Conservation (phyloP, 2,113 vertebrate species). For the Telmatochromis brachygnathus region DNA sequence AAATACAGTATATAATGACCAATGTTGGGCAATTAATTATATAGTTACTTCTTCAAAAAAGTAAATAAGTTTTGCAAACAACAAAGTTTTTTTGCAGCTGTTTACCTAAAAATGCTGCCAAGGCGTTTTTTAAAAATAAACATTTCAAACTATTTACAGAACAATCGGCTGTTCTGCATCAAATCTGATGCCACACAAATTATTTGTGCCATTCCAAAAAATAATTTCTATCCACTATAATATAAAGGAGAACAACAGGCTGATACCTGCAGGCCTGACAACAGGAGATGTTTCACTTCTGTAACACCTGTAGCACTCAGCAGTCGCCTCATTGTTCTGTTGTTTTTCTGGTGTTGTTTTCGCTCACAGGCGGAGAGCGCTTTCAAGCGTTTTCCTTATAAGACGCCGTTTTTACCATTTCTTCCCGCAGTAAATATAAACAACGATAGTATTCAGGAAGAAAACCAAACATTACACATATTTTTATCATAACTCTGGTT, state of each 20-base stretch:
- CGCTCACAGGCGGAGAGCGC: no score
- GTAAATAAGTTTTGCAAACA: not conserved
- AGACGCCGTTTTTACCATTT: rapidly evolving
- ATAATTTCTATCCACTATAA: rapidly evolving
- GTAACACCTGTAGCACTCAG: not conserved
- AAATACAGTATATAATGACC: not conserved
- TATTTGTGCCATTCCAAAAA: not conserved
- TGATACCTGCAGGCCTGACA: not conserved
- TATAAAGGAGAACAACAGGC: rapidly evolving
- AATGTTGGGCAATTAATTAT: not conserved
- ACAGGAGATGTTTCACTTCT: not conserved
- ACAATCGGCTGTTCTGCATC: not conserved
- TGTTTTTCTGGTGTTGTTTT: no score
- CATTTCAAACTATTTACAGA: not conserved
- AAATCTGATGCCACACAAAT: not conserved
- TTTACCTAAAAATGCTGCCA: not conserved
- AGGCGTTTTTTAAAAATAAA: not conserved
- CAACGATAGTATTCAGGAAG: not conserved
- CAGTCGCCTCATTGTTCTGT: not conserved
- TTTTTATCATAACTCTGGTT: not conserved
- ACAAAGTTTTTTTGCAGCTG: not conserved
- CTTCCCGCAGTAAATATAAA: not conserved
- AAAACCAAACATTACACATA: not conserved
- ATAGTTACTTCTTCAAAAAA: not conserved
- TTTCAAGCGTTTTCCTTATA: no score